Percentiles rank a stretch among this genome's conserved stretches.
Evolutionary conservation across 2,797 vertebrate genomes (phyloP).

Genomic region (Rhinophrynus dorsalis): DNA sequence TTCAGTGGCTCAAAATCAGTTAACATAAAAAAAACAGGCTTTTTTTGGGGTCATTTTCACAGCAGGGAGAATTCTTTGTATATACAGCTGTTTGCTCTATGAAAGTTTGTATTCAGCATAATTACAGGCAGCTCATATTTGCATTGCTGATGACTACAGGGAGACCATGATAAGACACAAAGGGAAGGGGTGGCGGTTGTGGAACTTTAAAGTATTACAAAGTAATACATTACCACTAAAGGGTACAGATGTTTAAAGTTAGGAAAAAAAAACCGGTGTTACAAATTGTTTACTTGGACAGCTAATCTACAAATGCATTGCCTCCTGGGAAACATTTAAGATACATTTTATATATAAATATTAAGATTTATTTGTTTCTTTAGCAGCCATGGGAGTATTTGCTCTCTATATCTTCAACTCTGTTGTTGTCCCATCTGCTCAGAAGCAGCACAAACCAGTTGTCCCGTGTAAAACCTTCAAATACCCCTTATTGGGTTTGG

Average conservation of each 20-base stretch:
- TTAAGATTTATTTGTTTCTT: no score
- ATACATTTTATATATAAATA: no score
- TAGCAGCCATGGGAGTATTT: no score
- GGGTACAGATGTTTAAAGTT: not conserved
- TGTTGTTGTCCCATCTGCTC: no score
- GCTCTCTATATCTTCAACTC: no score
- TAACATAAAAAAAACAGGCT: not conserved
- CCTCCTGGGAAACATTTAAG: no score
- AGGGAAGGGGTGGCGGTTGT: not conserved
- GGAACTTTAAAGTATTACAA: not conserved
- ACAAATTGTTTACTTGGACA: not conserved
- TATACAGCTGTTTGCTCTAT: slow-evolving; percentile 25
- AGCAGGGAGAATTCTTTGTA: slow-evolving; percentile 17
- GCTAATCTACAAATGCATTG: not conserved
- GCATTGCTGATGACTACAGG: not conserved
- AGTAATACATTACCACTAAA: not conserved
- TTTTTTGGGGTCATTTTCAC: not conserved
- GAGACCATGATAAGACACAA: slow-evolving; percentile 13
- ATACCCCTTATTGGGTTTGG: no score
- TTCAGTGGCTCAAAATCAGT: slow-evolving; percentile 11
- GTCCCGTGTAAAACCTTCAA: no score
- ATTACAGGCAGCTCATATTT: slow-evolving; percentile 11
- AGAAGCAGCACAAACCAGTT: no score
- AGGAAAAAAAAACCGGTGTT: not conserved
- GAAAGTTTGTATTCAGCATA: not conserved